Evolutionary conservation across 1,140 invertebrate species (phyloP).

Genomic region (Rhagoletis zephyria): DNA sequence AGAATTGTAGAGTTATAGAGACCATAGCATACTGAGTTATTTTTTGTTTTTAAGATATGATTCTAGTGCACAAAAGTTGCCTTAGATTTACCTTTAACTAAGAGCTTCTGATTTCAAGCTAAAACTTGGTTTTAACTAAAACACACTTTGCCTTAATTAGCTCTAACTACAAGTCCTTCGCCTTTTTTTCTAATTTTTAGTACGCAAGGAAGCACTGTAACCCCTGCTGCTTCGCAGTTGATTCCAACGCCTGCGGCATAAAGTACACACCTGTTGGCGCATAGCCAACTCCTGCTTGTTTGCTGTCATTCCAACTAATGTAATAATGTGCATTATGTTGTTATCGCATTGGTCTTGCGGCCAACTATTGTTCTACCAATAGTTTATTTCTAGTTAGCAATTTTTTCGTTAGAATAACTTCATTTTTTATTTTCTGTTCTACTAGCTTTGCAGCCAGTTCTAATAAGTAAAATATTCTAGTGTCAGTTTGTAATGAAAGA

Average conservation of each 20-base stretch:
- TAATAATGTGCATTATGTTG: slow-evolving; percentile 32
- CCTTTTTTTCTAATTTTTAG: too few relatives aligned
- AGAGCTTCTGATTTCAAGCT: too few relatives aligned
- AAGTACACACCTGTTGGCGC: not conserved
- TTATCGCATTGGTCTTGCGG: not conserved
- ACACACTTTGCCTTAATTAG: too few relatives aligned
- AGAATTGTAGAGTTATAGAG: too few relatives aligned
- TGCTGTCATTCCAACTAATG: not conserved
- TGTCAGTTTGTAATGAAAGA: slow-evolving; percentile 36
- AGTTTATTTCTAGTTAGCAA: not conserved
- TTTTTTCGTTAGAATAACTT: not conserved
- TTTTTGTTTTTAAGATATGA: too few relatives aligned
- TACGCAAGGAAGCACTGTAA: too few relatives aligned
- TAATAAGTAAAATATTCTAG: slow-evolving; percentile 36
- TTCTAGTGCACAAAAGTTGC: too few relatives aligned
- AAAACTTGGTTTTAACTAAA: too few relatives aligned
- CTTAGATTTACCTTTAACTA: too few relatives aligned
- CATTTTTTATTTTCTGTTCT: not conserved
- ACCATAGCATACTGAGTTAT: too few relatives aligned
- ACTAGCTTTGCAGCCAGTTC: not conserved
- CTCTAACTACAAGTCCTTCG: too few relatives aligned
- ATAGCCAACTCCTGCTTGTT: not conserved
- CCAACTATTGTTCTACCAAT: not conserved
- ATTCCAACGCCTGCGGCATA: not conserved
- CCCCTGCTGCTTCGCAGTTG: too few relatives aligned